Base-by-base conservation (phyloP, 2,888 invertebrate species). In the Dermolepida albohirtum region DNA sequence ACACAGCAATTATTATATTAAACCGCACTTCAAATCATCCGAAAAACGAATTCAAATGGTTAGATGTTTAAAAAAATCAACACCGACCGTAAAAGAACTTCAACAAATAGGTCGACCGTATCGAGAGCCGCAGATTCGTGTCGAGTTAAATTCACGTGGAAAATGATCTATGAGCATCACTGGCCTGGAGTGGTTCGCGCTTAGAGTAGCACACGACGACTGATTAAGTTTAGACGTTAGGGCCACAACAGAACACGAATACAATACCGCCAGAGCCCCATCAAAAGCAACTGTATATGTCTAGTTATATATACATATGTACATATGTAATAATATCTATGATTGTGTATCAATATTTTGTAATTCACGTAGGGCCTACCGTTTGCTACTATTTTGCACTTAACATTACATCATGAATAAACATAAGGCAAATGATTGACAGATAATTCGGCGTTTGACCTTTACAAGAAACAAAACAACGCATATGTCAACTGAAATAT, bases 201-300 rank as follows among this genome's bases (percentile, higher is more conserved):
- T 67, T 67, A 67, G 67, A 67, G 67, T 54, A 54, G 63, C 67
- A 54, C 51, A 67, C 67, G 67, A 52, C 63, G 67, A 67, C 67
- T 67, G 63, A 67, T 66, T 66, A 66, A 54, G 57, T 66, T 66
- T 66, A 66, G 66, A 66, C 66, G 66, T 66, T 66, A 66, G 66
- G 66, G 57, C 66, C 66, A 66, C 57, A 66, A 66, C 66, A 66
- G 44, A 59, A 59, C 44, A 44, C 43, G 59, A 44, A 59, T 44
- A 59, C 59, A 59, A 66, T 66, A 66, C 51, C 29, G 39, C 55
- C 57, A 43, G 40, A 27, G 66, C 57, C 49, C 66, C 66, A 57
- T 59, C 59, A 59, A 59, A 59, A 43, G 59, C 44, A 59, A 59
- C 59, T 47, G 44, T 44, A 44, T 43, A 57, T 44, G 57, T 16